Evolutionary conservation across 2,113 vertebrate genomes (phyloP).

Genomic region (Jaculus jaculus): DNA sequence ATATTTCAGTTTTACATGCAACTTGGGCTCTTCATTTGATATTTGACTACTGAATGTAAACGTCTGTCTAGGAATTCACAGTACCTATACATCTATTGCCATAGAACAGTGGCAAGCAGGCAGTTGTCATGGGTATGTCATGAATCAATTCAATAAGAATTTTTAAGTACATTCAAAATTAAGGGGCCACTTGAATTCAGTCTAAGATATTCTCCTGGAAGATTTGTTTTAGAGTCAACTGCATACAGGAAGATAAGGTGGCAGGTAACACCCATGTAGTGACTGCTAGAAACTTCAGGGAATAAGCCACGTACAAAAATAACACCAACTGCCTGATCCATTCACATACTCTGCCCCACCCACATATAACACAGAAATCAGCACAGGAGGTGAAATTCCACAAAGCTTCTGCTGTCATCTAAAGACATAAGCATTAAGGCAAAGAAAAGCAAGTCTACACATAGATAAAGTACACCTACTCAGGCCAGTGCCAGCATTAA

Average conservation of each 20-base stretch:
- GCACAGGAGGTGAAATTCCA: too few relatives aligned
- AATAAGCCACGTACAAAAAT: not conserved
- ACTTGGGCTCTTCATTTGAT: constrained; percentile 24
- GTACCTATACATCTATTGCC: constrained; percentile 7
- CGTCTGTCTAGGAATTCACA: not conserved
- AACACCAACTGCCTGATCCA: too few relatives aligned
- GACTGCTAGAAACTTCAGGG: not conserved
- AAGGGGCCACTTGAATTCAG: not conserved
- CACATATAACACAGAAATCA: too few relatives aligned
- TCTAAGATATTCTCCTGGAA: constrained; percentile 40
- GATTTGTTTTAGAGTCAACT: not conserved
- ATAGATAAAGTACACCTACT: too few relatives aligned
- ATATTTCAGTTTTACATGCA: not conserved
- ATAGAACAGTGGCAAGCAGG: not conserved
- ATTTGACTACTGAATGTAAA: constrained; percentile 36
- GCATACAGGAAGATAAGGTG: not conserved
- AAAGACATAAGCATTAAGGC: too few relatives aligned
- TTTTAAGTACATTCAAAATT: constrained; percentile 47
- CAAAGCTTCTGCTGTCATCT: too few relatives aligned
- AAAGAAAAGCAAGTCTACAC: too few relatives aligned
- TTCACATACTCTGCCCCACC: too few relatives aligned
- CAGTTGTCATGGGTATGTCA: not conserved
- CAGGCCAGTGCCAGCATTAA: too few relatives aligned
- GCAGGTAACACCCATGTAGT: too few relatives aligned
- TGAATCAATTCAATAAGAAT: constrained; percentile 21